Percentiles rank a stretch among this genome's conserved stretches.
Evolutionary conservation across 2,888 invertebrate species (phyloP).

Genomic region (Netelia melanura): DNA sequence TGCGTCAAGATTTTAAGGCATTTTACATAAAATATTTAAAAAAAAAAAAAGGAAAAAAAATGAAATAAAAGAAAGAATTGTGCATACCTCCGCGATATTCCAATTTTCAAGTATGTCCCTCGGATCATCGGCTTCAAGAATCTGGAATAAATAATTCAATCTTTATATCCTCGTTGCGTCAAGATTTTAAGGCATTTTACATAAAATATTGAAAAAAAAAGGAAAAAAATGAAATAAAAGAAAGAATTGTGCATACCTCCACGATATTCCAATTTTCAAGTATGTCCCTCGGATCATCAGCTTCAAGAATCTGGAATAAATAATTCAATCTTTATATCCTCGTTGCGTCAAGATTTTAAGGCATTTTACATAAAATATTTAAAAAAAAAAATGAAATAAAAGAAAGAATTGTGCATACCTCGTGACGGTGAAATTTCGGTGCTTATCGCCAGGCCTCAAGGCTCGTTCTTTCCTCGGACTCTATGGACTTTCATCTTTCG

Average conservation of each 20-base stretch:
- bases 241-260: conserved; percentile 8
- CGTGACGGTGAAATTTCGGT: conserved; percentile 1
- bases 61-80: conserved; percentile 9
- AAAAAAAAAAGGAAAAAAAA: not conserved
- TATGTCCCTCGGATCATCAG: not conserved
- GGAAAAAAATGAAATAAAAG: not conserved
- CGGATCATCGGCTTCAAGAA: too few relatives aligned
- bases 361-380: too few relatives aligned
- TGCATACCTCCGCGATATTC: not conserved
- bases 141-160: too few relatives aligned
- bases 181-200: too few relatives aligned
- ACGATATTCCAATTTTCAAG: not conserved
- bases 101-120: not conserved
- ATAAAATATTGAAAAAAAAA: too few relatives aligned
- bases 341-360: not conserved
- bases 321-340: too few relatives aligned
- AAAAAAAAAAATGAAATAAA: not conserved
- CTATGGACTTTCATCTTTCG: conserved; percentile 39
- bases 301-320: too few relatives aligned
- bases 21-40: too few relatives aligned
- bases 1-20: not conserved
- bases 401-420: conserved; percentile 13
- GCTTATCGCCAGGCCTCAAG: not conserved
- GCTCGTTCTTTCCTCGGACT: conserved; percentile 14
- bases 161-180: not conserved